A percentile compares a stretch with the other conserved stretches of the same genome.
phyloP scores from a whole-genome alignment of 1,140 invertebrate species.

The Drosophila azteca region DNA sequence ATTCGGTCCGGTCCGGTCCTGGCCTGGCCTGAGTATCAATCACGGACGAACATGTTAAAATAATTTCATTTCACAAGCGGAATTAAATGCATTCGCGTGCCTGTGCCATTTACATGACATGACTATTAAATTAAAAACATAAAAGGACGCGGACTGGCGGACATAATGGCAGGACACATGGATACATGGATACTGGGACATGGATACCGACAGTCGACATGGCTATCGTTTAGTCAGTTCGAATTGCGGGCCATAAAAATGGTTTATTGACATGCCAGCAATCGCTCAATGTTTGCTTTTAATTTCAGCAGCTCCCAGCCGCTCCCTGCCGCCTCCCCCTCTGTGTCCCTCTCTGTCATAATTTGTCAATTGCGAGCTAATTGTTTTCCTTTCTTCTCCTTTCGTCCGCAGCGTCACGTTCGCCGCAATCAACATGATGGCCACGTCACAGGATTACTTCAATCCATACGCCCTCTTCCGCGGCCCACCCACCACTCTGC shows the following conservation, averaged over 20 bases:
- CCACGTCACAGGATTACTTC: conserved; percentile 82
- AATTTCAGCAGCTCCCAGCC: conserved; percentile 43
- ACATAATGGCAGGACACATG: neutral
- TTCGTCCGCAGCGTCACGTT: conserved; percentile 20
- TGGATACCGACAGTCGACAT: conserved; percentile 5
- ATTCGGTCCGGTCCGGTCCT: no score
- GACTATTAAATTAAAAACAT: conserved; percentile 82
- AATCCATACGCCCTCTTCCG: conserved; percentile 81
- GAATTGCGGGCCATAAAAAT: conserved; percentile 57
- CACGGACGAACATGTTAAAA: conserved; percentile 73
- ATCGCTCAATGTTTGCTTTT: conserved; percentile 59
- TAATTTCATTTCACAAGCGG: conserved; percentile 69
- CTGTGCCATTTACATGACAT: conserved; percentile 72
- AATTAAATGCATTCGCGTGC: conserved; percentile 78
- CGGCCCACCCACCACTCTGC: conserved; percentile 73
- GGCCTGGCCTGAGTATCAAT: conserved; percentile 50
- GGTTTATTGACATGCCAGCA: conserved; percentile 59
- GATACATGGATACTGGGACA: neutral
- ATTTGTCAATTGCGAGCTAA: conserved; percentile 56
- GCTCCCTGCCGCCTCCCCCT: no score
- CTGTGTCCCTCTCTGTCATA: conserved; percentile 22
- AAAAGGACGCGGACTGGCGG: conserved; percentile 44
- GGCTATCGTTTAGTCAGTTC: conserved; percentile 68
- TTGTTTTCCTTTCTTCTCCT: conserved; percentile 38
- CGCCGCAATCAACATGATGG: conserved; percentile 67